These are phyloP conservation scores for Gari tellinella DNA, from an alignment of 2,888 invertebrate species.

Conservation along the genomic window DNA sequence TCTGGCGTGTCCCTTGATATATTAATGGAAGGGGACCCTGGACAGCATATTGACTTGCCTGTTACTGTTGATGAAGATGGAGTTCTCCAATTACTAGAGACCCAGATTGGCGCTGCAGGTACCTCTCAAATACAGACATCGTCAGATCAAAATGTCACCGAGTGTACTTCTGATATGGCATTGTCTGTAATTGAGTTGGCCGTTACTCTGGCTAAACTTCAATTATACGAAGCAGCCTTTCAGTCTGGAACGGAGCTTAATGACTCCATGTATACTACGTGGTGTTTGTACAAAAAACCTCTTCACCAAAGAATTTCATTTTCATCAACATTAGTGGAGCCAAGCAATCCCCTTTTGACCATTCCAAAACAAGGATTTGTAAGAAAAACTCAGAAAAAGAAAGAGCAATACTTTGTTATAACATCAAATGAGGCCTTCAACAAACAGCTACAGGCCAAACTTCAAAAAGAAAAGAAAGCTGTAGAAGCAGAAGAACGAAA, in stretches of 20 bases:
- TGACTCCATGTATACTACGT: slow-evolving; percentile 8
- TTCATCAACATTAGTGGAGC: no score
- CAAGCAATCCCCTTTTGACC: not conserved
- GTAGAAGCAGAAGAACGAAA: slow-evolving; percentile 1
- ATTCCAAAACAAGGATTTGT: not conserved
- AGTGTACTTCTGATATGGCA: slow-evolving; percentile 23
- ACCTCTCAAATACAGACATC: not conserved
- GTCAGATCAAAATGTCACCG: slow-evolving; percentile 2
- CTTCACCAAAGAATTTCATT: not conserved
- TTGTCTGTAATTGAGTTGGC: slow-evolving; percentile 12
- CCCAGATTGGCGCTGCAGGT: no score
- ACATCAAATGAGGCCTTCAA: slow-evolving; percentile 4
- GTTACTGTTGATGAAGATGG: not conserved
- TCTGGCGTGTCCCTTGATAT: no score
- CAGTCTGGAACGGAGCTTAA: not conserved
- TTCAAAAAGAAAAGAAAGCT: not conserved
- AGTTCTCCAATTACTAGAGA: no score
- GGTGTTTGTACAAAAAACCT: not conserved
- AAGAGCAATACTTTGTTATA: slow-evolving; percentile 4
- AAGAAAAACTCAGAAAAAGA: slow-evolving; percentile 6
- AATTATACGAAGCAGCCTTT: not conserved
- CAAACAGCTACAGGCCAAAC: slow-evolving; percentile 2
- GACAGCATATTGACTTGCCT: not conserved
- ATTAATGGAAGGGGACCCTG: no score
- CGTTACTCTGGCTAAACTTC: not conserved